Conservation (phyloP, 2,797 vertebrate genomes). For the Phalloptychus januarius region DNA sequence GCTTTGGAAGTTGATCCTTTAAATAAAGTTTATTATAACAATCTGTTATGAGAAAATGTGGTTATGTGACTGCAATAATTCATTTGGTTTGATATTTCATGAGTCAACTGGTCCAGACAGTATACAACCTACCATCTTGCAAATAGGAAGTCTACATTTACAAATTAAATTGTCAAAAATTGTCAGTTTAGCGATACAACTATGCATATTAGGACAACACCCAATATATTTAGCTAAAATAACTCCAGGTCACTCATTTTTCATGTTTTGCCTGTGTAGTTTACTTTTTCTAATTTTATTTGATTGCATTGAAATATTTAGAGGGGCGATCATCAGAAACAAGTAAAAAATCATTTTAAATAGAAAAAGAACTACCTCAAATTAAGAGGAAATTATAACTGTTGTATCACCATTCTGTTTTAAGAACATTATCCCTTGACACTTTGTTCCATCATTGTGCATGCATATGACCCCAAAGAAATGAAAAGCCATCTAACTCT, state of each 20-base stretch:
- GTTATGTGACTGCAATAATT: background rate
- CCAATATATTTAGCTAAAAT: background rate
- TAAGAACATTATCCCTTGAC: conserved; percentile 28
- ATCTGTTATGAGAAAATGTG: background rate
- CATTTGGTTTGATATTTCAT: background rate
- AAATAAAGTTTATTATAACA: background rate
- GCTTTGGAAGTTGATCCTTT: background rate
- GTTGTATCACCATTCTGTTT: background rate
- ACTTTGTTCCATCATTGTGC: conserved; percentile 36
- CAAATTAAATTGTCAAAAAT: no score
- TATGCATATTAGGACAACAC: background rate
- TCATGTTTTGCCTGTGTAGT: background rate
- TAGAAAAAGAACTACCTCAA: background rate
- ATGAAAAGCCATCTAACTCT: conserved; percentile 46
- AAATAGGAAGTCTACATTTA: background rate
- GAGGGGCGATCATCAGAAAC: no score
- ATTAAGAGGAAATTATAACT: background rate
- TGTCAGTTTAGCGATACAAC: background rate
- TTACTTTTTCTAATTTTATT: background rate
- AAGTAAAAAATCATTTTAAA: background rate
- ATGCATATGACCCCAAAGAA: conserved; percentile 30
- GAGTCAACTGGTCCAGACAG: background rate
- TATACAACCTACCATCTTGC: background rate
- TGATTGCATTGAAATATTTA: background rate
- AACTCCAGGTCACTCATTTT: background rate